Evolutionary conservation across 2,797 vertebrate genomes (phyloP).

Genomic region (Pygocentrus nattereri): DNA sequence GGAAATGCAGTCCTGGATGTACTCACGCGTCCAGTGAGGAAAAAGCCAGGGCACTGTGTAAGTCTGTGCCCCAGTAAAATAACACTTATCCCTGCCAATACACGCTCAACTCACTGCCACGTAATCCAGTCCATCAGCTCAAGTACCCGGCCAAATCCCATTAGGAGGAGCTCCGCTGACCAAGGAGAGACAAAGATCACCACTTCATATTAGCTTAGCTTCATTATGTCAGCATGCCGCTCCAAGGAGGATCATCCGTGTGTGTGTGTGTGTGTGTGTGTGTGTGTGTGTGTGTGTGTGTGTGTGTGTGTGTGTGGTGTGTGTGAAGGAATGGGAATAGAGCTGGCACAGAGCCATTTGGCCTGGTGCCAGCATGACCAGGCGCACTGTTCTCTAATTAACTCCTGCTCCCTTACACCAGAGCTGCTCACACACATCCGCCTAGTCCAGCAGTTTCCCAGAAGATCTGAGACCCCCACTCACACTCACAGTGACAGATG

Average conservation of each 20-base stretch:
- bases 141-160: conserved; percentile 67
- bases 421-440: conserved; percentile 41
- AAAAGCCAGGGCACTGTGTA: conserved; percentile 15
- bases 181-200: conserved; percentile 61
- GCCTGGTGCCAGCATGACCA: conserved; percentile 63
- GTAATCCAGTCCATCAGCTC: conserved; percentile 72
- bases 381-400: conserved; percentile 65
- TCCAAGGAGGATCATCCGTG: conserved; percentile 6
- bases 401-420: conserved; percentile 57
- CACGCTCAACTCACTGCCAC: conserved; percentile 66
- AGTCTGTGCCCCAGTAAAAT: conserved; percentile 58
- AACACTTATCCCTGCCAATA: conserved; percentile 69
- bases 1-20: not conserved
- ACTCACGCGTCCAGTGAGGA: conserved; percentile 24
- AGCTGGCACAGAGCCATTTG: conserved; percentile 66
- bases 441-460: conserved; percentile 51
- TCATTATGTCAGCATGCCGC: conserved; percentile 62
- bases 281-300: conserved; percentile 37
- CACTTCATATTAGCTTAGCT: conserved; percentile 70
- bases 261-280: conserved; percentile 42
- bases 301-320: conserved; percentile 36
- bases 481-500: conserved; percentile 23
- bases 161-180: conserved; percentile 60
- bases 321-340: conserved; percentile 50
- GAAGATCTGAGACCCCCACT: conserved; percentile 31